Percentiles rank a stretch among this genome's conserved stretches.
These are phyloP conservation scores for Moxostoma hubbsi DNA, from an alignment of 2,797 vertebrate species.

Conservation along the genomic window DNA sequence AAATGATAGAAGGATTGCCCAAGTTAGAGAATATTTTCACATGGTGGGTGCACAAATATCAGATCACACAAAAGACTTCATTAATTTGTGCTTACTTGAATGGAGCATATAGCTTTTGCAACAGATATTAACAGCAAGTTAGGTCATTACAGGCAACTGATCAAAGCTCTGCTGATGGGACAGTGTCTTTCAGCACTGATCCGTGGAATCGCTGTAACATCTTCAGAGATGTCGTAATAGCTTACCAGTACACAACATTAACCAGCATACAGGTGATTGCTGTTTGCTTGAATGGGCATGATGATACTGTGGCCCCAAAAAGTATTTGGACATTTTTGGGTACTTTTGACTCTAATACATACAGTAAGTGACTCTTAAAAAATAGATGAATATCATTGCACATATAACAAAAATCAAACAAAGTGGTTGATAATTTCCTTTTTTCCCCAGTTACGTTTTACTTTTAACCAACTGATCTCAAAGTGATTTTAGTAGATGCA, in stretches of 20 bases:
- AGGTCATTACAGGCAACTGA: conserved; percentile 74
- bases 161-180: conserved; percentile 85
- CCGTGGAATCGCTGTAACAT: conserved; percentile 91
- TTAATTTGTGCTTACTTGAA: not conserved
- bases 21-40: conserved; percentile 66
- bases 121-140: not conserved
- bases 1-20: conserved; percentile 46
- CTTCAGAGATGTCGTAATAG: conserved; percentile 91
- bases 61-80: not conserved
- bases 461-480: no score
- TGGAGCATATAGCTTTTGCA: not conserved
- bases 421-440: no score
- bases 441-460: no score
- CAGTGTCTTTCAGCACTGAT: conserved; percentile 89
- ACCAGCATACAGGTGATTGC: conserved; percentile 92
- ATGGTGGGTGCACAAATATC: conserved; percentile 62
- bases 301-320: not conserved
- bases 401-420: no score
- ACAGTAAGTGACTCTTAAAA: no score
- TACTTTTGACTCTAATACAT: no score
- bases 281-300: not conserved
- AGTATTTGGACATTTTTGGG: no score
- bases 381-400: no score
- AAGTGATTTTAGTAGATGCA: no score
- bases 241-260: conserved; percentile 94